A percentile compares a stretch with the other conserved stretches of the same genome.
Evolutionary conservation across 2,888 invertebrate genomes (phyloP).

Genomic region (Agapostemon virescens): DNA sequence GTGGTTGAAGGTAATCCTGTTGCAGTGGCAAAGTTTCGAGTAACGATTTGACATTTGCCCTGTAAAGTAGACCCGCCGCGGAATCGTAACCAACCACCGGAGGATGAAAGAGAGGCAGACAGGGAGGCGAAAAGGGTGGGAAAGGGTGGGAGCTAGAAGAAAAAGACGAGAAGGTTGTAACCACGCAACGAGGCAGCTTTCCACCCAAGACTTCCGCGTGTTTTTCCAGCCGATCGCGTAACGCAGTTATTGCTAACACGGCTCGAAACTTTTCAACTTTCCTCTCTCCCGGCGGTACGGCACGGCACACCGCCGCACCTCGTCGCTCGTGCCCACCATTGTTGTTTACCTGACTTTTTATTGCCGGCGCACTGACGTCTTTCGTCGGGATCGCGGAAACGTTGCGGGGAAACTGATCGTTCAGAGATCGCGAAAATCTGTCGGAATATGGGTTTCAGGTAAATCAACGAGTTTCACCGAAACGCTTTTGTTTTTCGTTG

Average conservation of each 20-base stretch:
- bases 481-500: not conserved
- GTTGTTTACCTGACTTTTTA: conserved; percentile 27
- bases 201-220: conserved; percentile 34
- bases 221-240: conserved; percentile 53
- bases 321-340: not conserved
- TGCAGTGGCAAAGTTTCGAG: conserved; percentile 64
- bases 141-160: not conserved
- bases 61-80: conserved; percentile 37
- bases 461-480: not conserved
- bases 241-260: conserved; percentile 44
- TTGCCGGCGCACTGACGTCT: not conserved
- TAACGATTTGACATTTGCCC: conserved; percentile 66
- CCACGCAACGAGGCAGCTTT: not conserved
- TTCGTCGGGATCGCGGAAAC: not conserved
- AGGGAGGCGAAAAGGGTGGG: not conserved
- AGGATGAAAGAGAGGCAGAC: not conserved
- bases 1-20: conserved; percentile 56
- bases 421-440: not conserved
- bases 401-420: conserved; percentile 21
- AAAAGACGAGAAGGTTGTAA: not conserved
- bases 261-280: conserved; percentile 13
- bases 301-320: not conserved
- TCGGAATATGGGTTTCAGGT: not conserved
- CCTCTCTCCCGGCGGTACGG: not conserved
- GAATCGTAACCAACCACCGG: conserved; percentile 18